phyloP scores from a whole-genome alignment of 2,797 vertebrate species.

The Platalea minor region DNA sequence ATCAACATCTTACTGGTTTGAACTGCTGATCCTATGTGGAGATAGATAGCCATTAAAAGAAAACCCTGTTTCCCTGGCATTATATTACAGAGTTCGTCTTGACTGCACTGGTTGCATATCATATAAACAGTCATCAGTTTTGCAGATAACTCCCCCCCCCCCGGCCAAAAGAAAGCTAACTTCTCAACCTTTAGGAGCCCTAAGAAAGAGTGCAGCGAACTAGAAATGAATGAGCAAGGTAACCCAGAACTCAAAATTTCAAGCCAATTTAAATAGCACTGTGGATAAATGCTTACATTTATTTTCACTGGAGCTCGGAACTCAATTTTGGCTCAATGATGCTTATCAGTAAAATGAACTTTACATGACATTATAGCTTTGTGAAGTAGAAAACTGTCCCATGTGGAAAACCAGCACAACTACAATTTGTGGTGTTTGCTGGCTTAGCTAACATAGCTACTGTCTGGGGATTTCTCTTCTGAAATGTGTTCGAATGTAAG shows the following conservation, averaged over 20 bases:
- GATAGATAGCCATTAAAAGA: background rate
- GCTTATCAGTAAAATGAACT: slow-evolving; percentile 60
- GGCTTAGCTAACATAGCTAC: background rate
- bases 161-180: background rate
- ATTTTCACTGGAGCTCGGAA: slow-evolving; percentile 5
- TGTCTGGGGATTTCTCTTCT: background rate
- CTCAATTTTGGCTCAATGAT: slow-evolving; percentile 54
- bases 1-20: background rate
- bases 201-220: background rate
- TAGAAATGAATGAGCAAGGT: background rate
- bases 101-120: background rate
- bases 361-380: background rate
- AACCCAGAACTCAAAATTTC: slow-evolving; percentile 27
- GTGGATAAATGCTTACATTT: background rate
- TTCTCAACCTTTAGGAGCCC: background rate
- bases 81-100: background rate
- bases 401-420: background rate
- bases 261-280: slow-evolving; percentile 4
- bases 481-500: background rate
- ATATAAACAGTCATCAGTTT: background rate
- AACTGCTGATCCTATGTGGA: background rate
- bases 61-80: background rate
- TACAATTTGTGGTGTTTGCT: background rate
- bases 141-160: background rate
- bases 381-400: slow-evolving; percentile 4